Evolutionary conservation across 2,797 vertebrate genomes (phyloP), one percentile per base, ranked within the genome.

Genomic region (Capromys pilorides): DNA sequence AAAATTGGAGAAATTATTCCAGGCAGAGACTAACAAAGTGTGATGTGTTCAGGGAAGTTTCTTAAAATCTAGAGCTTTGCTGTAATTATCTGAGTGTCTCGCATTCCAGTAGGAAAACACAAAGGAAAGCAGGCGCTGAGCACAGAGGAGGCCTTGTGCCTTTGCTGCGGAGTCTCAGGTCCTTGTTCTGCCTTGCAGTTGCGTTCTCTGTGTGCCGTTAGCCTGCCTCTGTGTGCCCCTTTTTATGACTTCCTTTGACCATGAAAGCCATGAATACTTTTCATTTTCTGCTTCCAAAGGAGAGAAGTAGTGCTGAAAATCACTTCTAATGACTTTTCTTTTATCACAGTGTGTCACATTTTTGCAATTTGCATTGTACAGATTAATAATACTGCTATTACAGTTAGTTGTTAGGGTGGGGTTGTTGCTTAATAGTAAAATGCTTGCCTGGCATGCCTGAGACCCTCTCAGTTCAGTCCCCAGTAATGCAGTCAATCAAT

Each of bases 311-410:
- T 49, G 93, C 85, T 84, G 49, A 94, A 93, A 84, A 90, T 87
- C 26, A 69, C 33, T 62, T 62, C 19, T 59, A 83, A 88, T 86
- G 79, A 84, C 62, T 96, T 96, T 96, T 93, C 67, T 86, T 91
- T 91, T 61, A 80, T 84, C 61, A 80, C 90, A 84, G 64, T 92
- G 73, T 66, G 4, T 78, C 64, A 78, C 67, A n/a, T 80, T 92
- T 86, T 88, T 79, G 71, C 26, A 94, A 2, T 87, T 97, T 93
- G 22, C n/a, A 96, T 61, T 79, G 28, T 86, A 61, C 49, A 93
- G 18, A 18, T 81, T 86, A 86, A 41, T 77, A 92, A 51, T 39
- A 57, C 28, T 85, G 51, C 39, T 94, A 5, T 82, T 93, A 57
- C 88, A 88, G 54, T 93, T 85, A 86, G 71, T n/a, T 31, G 51